phyloP scores from a whole-genome alignment of 2,888 invertebrate species.

The Carabus problematicus region DNA sequence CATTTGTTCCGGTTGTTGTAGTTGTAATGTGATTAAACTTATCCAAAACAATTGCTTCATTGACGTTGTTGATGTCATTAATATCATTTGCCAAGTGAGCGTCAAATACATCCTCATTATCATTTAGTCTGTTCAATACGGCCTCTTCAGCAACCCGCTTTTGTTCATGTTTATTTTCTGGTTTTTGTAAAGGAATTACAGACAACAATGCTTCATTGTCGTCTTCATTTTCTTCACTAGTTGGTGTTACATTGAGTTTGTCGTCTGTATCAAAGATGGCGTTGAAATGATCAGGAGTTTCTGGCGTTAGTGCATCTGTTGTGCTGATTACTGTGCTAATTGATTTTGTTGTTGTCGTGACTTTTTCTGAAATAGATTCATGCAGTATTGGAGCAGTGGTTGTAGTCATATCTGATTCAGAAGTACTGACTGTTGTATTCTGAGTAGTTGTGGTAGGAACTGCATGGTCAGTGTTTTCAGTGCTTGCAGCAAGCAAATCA shows the following conservation, averaged over 20 bases:
- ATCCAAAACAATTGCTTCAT: conserved; percentile 51
- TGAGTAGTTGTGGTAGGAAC: conserved; percentile 8
- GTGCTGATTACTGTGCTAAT: conserved; percentile 44
- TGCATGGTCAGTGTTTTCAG: conserved; percentile 37
- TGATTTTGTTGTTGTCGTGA: conserved; percentile 49
- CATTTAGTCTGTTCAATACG: conserved; percentile 34
- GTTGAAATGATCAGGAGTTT: conserved; percentile 34
- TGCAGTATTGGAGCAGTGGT: conserved; percentile 48
- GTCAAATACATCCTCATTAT: conserved; percentile 23
- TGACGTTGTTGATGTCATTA: conserved; percentile 50
- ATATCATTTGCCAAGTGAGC: conserved; percentile 43
- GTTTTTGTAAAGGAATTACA: conserved; percentile 49
- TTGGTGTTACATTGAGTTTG: neutral
- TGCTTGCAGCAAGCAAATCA: conserved; percentile 34
- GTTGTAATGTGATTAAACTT: conserved; percentile 47
- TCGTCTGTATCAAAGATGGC: conserved; percentile 42
- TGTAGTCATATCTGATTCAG: conserved; percentile 44
- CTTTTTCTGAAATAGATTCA: conserved; percentile 53
- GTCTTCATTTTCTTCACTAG: conserved; percentile 27
- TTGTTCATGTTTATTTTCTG: conserved; percentile 45
- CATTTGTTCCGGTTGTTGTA: neutral
- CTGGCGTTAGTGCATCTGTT: conserved; percentile 46
- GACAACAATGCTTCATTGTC: conserved; percentile 48
- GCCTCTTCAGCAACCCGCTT: conserved; percentile 46
- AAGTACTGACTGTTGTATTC: conserved; percentile 15